These are phyloP conservation scores for Dexiosoma caninum DNA, from an alignment of 2,888 invertebrate genomes.

Conservation along the genomic window DNA sequence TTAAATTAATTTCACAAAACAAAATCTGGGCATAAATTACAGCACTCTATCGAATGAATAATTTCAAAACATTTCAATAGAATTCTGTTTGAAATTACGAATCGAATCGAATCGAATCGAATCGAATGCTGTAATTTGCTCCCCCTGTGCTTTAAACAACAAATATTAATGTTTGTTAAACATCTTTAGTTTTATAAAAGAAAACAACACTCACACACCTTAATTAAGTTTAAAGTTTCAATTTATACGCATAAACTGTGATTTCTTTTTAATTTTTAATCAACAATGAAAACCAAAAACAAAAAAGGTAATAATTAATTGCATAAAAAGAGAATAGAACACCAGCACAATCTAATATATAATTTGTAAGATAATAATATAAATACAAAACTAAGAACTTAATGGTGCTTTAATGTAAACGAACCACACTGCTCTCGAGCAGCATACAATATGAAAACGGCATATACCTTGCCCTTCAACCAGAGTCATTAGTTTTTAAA, in stretches of 20 bases:
- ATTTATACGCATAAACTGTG: conserved; percentile 53
- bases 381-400: neutral
- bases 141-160: conserved; percentile 1
- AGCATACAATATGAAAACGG: neutral
- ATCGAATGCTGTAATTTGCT: too few relatives aligned
- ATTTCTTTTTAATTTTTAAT: conserved; percentile 47
- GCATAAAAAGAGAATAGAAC: conserved; percentile 1
- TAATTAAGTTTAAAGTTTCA: conserved; percentile 35
- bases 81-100: too few relatives aligned
- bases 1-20: conserved; percentile 64
- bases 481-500: conserved; percentile 14
- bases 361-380: too few relatives aligned
- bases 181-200: conserved; percentile 2
- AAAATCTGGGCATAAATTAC: too few relatives aligned
- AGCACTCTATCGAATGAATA: too few relatives aligned
- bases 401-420: conserved; percentile 21
- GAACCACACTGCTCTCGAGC: conserved; percentile 8
- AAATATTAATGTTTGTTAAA: neutral
- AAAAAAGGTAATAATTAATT: too few relatives aligned
- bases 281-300: neutral
- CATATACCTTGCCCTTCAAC: conserved; percentile 18
- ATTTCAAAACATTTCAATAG: too few relatives aligned
- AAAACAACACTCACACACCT: too few relatives aligned
- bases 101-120: too few relatives aligned
- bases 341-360: conserved; percentile 49